Evolutionary conservation across 2,888 invertebrate genomes (phyloP).

Genomic region (Apotomis betuletana): DNA sequence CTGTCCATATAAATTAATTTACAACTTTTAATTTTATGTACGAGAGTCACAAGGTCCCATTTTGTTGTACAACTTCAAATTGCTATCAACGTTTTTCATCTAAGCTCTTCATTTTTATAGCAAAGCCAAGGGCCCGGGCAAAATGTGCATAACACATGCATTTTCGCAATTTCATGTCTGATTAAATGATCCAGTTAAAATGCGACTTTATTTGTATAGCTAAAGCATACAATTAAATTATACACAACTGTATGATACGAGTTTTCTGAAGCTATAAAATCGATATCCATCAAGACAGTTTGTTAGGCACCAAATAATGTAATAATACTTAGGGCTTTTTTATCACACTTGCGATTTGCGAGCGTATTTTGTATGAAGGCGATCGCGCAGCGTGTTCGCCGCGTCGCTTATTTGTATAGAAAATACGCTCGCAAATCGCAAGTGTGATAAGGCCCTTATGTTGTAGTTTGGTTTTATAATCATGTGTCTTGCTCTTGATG

Average conservation of each 20-base stretch:
- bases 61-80: neutral
- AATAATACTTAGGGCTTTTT: too few relatives aligned
- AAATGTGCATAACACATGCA: slow-evolving; percentile 20
- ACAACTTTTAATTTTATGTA: neutral
- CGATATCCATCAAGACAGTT: slow-evolving; percentile 2
- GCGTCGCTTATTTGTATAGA: too few relatives aligned
- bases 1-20: neutral
- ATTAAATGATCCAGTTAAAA: neutral
- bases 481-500: too few relatives aligned
- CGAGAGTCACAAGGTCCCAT: neutral
- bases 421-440: too few relatives aligned
- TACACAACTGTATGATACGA: neutral
- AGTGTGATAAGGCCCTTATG: too few relatives aligned
- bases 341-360: too few relatives aligned
- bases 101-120: slow-evolving; percentile 29
- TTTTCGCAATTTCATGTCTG: slow-evolving; percentile 9
- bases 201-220: neutral
- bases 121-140: slow-evolving; percentile 21
- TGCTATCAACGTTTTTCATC: neutral
- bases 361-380: too few relatives aligned
- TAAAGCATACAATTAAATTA: neutral
- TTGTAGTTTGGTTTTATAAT: neutral
- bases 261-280: neutral
- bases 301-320: neutral
- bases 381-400: too few relatives aligned